These are phyloP conservation scores for Callopanchax toddi DNA, from an alignment of 2,113 vertebrate species.

Conservation along the genomic window DNA sequence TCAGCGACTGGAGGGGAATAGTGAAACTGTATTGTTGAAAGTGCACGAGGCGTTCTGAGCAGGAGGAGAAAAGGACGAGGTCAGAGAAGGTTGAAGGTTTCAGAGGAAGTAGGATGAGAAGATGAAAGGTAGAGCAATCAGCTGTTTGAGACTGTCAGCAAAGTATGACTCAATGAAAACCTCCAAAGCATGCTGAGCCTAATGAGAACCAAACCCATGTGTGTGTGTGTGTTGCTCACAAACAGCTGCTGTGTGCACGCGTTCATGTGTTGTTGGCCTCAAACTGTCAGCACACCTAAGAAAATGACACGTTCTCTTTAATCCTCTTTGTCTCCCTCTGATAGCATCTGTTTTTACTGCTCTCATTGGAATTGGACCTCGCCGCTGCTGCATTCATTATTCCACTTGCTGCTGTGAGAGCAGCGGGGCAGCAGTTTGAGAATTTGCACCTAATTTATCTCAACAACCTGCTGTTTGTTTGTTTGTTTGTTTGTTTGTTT, in stretches of 20 bases:
- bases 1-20: background rate
- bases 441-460: constrained; percentile 2
- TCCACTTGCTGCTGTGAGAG: constrained; percentile 3
- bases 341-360: constrained; percentile 48
- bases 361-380: constrained; percentile 33
- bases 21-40: background rate
- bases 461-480: background rate
- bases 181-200: constrained; percentile 22
- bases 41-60: background rate
- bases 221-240: background rate
- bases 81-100: background rate
- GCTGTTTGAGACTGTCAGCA: constrained; percentile 31
- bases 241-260: constrained; percentile 25
- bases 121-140: background rate
- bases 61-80: constrained; percentile 1
- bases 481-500: too few species aligned
- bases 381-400: constrained; percentile 22
- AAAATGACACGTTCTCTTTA: constrained; percentile 38
- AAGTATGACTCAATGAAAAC: constrained; percentile 60
- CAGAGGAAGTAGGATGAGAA: background rate
- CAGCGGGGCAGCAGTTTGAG: constrained; percentile 8
- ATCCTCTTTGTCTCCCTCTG: constrained; percentile 23
- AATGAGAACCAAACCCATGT: constrained; percentile 37
- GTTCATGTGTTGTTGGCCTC: constrained; percentile 47
- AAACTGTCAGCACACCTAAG: constrained; percentile 64